Conservation (phyloP, 1,140 invertebrate species). For the Lucilia sericata region DNA sequence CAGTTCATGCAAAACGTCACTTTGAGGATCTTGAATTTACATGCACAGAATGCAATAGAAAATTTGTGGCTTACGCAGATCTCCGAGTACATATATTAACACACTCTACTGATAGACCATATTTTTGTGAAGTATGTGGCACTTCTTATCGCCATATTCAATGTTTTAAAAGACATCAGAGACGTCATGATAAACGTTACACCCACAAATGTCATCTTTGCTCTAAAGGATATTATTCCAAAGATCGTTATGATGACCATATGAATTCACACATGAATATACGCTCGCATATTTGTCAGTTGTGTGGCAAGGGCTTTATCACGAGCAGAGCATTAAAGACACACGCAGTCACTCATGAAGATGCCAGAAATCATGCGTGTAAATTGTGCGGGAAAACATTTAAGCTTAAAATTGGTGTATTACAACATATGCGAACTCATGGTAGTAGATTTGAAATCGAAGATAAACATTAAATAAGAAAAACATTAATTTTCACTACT, state of each 20-base stretch:
- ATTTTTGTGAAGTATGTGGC: slow-evolving; percentile 55
- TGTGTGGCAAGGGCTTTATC: slow-evolving; percentile 45
- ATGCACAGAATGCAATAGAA: slow-evolving; percentile 43
- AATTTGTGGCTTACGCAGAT: slow-evolving; percentile 31
- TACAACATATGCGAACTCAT: slow-evolving; percentile 28
- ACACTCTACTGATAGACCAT: slow-evolving; percentile 51
- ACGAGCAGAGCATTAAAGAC: slow-evolving; percentile 25
- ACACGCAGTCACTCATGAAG: slow-evolving; percentile 17
- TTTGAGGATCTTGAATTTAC: slow-evolving; percentile 36
- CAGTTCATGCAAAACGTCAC: slow-evolving; percentile 41
- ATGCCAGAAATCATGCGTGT: background rate
- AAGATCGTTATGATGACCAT: slow-evolving; percentile 39
- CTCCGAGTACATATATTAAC: slow-evolving; percentile 53
- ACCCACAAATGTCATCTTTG: slow-evolving; percentile 41
- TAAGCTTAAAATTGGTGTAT: slow-evolving; percentile 5
- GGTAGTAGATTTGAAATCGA: background rate
- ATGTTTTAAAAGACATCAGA: slow-evolving; percentile 41
- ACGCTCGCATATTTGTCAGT: slow-evolving; percentile 32
- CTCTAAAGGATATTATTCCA: slow-evolving; percentile 44
- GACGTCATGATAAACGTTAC: slow-evolving; percentile 44
- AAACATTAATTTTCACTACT: too few relatives aligned
- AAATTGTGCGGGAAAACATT: slow-evolving; percentile 25
- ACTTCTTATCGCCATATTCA: slow-evolving; percentile 44
- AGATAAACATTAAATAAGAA: background rate
- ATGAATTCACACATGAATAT: slow-evolving; percentile 30